Evolutionary conservation across 2,113 vertebrate genomes (phyloP), one percentile per base, ranked within the genome.

Genomic region (Pseudonaja textilis): DNA sequence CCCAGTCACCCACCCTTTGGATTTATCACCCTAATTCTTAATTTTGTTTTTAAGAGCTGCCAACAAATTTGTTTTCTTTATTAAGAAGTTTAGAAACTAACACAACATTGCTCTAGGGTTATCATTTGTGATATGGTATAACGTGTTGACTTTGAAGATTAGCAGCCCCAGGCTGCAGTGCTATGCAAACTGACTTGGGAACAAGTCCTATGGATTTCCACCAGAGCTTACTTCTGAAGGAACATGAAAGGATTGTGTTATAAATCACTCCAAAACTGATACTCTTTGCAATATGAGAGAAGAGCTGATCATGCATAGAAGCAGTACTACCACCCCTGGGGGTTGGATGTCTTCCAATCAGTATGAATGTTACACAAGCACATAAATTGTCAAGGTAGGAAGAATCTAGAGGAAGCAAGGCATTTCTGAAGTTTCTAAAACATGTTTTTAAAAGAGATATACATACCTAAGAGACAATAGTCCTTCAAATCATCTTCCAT

Each of bases 1-100:
- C 57, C 47, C 47, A 25, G 74, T 3, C 69, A 81, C 7, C 69
- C 74, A 42, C 34, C 34, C 34, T 81, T 81, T 74, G 4, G 61
- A 16, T 42, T 92, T 92, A 88, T 92, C 7, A 14, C 56, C 12
- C 45, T 56, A 52, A 3, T 16, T 52, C 88, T 86, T 69, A 42
- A 88, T 69, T 52, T 92, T 69, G 64, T 69, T 81, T 88, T 89
- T 26, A 88, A 88, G 87, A 29, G 14, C 50, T 74, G 91, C 87
- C 61, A 92, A 88, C 59, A 92, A 88, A 87, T 91, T 91, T 87
- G 91, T 92, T 88, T 92, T 74, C 34, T n/a, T 88, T 89, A 89
- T 92, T 89, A 89, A 74, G 74, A 92, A 11, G 87, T 81, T 92
- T 92, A 54, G 86, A 88, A 92, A 69, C 47, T 26, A 92, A 69